A percentile compares a stretch with the other conserved stretches of the same genome.
Conservation (phyloP, 2,888 invertebrate genomes). For the Leucoma salicis region DNA sequence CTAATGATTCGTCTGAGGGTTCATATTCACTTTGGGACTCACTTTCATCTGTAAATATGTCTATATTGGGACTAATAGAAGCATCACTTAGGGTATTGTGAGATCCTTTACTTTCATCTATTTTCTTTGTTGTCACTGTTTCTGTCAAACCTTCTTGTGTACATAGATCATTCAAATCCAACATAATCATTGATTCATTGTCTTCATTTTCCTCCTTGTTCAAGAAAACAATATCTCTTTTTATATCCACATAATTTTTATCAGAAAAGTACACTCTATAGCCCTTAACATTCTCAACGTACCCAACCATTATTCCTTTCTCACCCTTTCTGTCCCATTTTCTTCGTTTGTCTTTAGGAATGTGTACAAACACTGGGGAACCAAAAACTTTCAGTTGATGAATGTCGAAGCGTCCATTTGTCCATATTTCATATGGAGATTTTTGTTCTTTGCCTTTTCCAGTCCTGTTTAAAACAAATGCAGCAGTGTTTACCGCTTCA, state of each 20-base stretch:
- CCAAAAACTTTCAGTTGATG: not conserved
- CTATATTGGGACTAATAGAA: no score
- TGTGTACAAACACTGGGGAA: not conserved
- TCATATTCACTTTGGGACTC: no score
- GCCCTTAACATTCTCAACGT: not conserved
- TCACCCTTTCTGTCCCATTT: constrained; percentile 1
- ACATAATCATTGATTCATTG: not conserved
- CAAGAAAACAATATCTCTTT: not conserved
- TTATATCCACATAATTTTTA: not conserved
- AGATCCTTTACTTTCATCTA: not conserved
- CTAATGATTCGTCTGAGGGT: no score
- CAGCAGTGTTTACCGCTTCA: not conserved
- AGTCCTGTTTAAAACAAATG: not conserved
- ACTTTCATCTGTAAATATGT: no score
- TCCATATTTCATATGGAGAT: not conserved
- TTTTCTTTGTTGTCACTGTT: not conserved
- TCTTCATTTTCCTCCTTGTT: not conserved
- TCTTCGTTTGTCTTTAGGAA: not conserved
- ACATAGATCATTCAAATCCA: no score
- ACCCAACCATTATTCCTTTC: not conserved
- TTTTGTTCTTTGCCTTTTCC: not conserved
- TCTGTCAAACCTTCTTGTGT: no score
- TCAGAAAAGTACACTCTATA: not conserved
- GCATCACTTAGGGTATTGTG: no score
- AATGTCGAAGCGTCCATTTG: not conserved